Base-by-base conservation (phyloP, 2,113 vertebrate species). In the Pterocles orientalis region DNA sequence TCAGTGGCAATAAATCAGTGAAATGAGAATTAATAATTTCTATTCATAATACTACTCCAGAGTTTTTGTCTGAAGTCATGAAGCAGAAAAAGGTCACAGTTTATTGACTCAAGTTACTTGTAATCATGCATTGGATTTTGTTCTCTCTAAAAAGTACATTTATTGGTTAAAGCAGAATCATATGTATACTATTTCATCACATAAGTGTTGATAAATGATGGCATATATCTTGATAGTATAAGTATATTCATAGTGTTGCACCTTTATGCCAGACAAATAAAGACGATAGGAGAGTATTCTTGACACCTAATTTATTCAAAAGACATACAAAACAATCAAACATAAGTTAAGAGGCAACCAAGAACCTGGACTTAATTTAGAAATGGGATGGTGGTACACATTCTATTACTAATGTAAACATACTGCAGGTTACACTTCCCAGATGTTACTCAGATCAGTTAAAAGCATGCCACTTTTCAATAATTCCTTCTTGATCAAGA, bases 21-120 rank as follows among this genome's bases (percentile, higher is more conserved):
- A 72, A 96, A 95, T 84, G 17, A 84, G 60, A 81, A 92, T 83
- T 79, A 73, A 83, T 91, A 51, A 87, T 91, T 94, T 87, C 84
- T 84, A 19, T 80, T 33, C 23, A 18, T 88, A 77, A 80, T 75
- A 25, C 29, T 66, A 43, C 33, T 13, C 18, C 19, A 65, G 58
- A 91, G 92, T 82, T 96, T 86, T 76, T 81, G 80, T 80, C 48
- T 79, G 47, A 66, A 86, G 45, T 26, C 10, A 69, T 4, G 15
- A 90, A 91, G 18, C n/a, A 78, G 84, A 83, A 56, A 75, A 73
- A 58, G 6, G 18, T 56, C 26, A 26, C 19, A 60, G 51, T 47
- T 31, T 71, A 70, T 89, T 92, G 21, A 77, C 25, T 33, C 10
- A 62, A 41, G 19, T 72, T 72, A 54, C 26, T 71, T 48, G 15